Percentiles rank a stretch among this genome's conserved stretches.
phyloP scores from a whole-genome alignment of 2,888 invertebrate species.

The Temnothorax ravouxi region DNA sequence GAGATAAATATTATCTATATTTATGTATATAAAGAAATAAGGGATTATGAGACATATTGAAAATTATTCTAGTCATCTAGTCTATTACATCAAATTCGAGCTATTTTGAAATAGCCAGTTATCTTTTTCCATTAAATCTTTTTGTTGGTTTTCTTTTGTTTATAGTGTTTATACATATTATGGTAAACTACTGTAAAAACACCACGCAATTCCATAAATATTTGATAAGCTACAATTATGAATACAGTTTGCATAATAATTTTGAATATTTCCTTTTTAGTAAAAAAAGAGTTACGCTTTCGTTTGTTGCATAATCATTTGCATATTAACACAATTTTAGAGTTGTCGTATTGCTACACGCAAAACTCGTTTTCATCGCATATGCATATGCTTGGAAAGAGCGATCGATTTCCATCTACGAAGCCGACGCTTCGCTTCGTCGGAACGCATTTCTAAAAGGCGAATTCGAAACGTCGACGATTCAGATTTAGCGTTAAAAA shows the following conservation, averaged over 20 bases:
- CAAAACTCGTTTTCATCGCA: slow-evolving; percentile 24
- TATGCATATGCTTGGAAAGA: neutral
- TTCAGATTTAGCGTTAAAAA: slow-evolving; percentile 50
- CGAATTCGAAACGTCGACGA: slow-evolving; percentile 32
- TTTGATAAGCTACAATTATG: neutral
- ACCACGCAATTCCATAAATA: neutral
- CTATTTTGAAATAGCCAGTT: neutral
- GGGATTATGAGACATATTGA: neutral
- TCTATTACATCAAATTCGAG: neutral
- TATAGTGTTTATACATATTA: neutral
- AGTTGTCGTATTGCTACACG: slow-evolving; percentile 5
- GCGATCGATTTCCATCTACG: slow-evolving; percentile 48
- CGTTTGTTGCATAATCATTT: slow-evolving; percentile 2
- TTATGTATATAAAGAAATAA: neutral
- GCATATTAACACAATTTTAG: slow-evolving; percentile 2
- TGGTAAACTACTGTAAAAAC: neutral
- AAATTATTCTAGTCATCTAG: neutral
- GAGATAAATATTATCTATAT: neutral
- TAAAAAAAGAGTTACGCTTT: neutral
- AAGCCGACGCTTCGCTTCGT: slow-evolving; percentile 21
- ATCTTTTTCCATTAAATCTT: neutral
- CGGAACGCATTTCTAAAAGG: slow-evolving; percentile 33
- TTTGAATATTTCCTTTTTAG: neutral
- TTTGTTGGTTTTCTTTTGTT: neutral
- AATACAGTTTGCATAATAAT: neutral